Evolutionary conservation across 92 coral and sea anemone genomes (phyloP).

Genomic region (Siderastrea siderea): DNA sequence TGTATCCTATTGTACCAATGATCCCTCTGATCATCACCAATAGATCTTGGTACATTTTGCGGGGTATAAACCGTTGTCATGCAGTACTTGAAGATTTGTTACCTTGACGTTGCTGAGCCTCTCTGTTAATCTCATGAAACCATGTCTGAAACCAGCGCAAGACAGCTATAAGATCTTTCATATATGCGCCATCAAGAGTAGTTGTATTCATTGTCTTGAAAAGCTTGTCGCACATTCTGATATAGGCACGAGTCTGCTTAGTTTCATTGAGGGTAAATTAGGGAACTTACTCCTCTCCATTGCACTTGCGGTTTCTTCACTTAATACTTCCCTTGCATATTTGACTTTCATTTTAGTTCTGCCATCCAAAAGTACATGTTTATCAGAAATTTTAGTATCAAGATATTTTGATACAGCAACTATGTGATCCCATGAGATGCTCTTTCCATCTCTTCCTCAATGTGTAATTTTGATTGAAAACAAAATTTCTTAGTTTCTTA

Average conservation of each 20-base stretch:
- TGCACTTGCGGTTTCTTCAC: slow-evolving; percentile 29
- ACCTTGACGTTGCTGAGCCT: not conserved
- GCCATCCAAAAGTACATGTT: slow-evolving; percentile 15
- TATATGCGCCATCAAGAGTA: not conserved
- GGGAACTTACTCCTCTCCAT: slow-evolving; percentile 11
- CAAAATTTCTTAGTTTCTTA: slow-evolving; percentile 18
- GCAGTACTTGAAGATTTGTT: not conserved
- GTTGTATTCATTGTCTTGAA: slow-evolving; percentile 22
- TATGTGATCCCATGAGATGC: not conserved
- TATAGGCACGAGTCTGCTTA: slow-evolving; percentile 15
- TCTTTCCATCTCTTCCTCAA: not conserved
- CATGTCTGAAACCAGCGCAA: slow-evolving; percentile 26
- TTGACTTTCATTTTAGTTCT: slow-evolving; percentile 27
- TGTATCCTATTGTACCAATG: slow-evolving; percentile 10
- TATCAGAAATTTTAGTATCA: not conserved
- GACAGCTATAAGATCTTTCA: slow-evolving; percentile 15
- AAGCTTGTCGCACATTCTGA: slow-evolving; percentile 24
- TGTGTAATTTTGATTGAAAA: slow-evolving; percentile 17
- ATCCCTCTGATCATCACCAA: slow-evolving; percentile 24
- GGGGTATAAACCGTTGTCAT: slow-evolving; percentile 24
- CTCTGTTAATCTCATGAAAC: slow-evolving; percentile 15
- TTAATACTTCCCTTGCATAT: slow-evolving; percentile 20
- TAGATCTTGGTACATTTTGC: slow-evolving; percentile 20
- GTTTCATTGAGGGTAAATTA: slow-evolving; percentile 16
- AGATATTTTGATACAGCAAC: not conserved